Conservation (phyloP, 2,797 vertebrate species). For the Galagoides demidoff region DNA sequence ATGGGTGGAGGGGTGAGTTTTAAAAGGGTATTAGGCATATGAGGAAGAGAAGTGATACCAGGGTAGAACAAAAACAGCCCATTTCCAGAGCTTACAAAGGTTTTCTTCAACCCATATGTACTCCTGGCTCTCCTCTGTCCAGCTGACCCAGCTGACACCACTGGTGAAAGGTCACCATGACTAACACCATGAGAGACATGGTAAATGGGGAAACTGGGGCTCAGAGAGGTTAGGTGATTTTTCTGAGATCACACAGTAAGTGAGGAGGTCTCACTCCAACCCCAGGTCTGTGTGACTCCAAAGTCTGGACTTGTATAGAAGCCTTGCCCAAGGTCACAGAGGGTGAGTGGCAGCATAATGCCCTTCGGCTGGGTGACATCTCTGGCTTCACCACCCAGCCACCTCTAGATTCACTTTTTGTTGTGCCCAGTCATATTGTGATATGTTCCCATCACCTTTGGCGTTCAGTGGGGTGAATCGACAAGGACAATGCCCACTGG, state of each 20-base stretch:
- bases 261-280: background rate
- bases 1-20: background rate
- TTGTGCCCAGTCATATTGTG: no score
- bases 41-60: background rate
- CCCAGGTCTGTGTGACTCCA: background rate
- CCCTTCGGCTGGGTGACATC: background rate
- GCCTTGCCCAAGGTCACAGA: background rate
- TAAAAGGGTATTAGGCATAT: background rate
- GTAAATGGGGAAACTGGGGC: background rate
- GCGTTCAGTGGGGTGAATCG: background rate
- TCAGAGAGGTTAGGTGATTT: background rate
- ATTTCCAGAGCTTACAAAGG: background rate
- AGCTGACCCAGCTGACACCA: background rate
- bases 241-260: background rate
- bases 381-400: background rate
- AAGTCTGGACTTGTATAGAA: background rate
- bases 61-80: background rate
- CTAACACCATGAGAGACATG: background rate
- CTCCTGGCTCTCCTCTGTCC: background rate
- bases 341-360: background rate
- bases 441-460: background rate
- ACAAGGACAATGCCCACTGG: background rate
- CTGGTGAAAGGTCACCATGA: background rate
- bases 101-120: accelerated
- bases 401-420: background rate